Evolutionary conservation across 2,888 invertebrate species (phyloP).

Genomic region (Campoletis raptor): DNA sequence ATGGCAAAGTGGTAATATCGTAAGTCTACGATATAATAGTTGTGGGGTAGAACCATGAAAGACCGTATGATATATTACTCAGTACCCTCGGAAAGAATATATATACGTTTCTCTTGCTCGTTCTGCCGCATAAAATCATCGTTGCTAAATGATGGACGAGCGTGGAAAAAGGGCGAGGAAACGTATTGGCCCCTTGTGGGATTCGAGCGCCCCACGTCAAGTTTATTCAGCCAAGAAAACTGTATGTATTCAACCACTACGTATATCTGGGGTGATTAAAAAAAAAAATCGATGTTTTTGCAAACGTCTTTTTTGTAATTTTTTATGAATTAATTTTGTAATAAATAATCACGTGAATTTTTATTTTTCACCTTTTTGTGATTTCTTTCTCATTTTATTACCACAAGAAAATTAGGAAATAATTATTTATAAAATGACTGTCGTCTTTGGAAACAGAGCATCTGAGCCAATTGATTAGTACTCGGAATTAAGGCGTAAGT

Average conservation of each 20-base stretch:
- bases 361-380: neutral
- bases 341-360: too few species aligned
- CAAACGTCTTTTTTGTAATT: too few species aligned
- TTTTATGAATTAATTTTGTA: too few species aligned
- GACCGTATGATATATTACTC: slow-evolving; percentile 63
- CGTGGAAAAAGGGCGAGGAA: slow-evolving; percentile 74
- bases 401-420: neutral
- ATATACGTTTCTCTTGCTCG: slow-evolving; percentile 73
- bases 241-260: slow-evolving; percentile 13
- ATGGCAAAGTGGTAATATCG: slow-evolving; percentile 59
- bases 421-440: too few species aligned
- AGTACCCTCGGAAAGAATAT: slow-evolving; percentile 41
- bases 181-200: slow-evolving; percentile 74
- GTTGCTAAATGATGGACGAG: slow-evolving; percentile 80
- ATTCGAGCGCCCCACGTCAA: slow-evolving; percentile 63
- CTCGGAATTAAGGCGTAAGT: slow-evolving; percentile 11
- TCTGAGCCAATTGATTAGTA: neutral
- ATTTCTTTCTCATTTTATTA: neutral
- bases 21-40: slow-evolving; percentile 63
- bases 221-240: slow-evolving; percentile 70
- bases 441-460: neutral
- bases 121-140: slow-evolving; percentile 82
- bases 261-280: neutral
- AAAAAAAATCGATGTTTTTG: neutral
- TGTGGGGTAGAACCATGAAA: slow-evolving; percentile 50